Conservation (phyloP, 2,888 invertebrate species). For the Sphinx pinastri region DNA sequence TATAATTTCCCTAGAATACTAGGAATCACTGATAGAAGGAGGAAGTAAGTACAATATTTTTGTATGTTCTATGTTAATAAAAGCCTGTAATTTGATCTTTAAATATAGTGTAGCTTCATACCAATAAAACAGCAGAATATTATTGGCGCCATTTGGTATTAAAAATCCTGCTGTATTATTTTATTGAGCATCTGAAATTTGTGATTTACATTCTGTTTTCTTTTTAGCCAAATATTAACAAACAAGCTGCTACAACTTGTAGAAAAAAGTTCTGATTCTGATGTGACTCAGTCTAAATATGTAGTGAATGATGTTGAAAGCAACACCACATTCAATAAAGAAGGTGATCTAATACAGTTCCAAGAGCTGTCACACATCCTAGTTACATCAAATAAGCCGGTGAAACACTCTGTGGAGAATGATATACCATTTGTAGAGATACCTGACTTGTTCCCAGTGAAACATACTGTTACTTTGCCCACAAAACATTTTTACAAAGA, state of each 20-base stretch:
- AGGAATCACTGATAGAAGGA: constrained; percentile 89
- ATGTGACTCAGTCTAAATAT: constrained; percentile 82
- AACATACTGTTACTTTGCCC: constrained; percentile 87
- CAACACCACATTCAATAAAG: constrained; percentile 84
- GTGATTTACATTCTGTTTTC: constrained; percentile 19
- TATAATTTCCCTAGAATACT: constrained; percentile 88
- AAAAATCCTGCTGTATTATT: too few relatives aligned
- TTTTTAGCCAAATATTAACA: constrained; percentile 86
- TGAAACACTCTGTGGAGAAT: constrained; percentile 81
- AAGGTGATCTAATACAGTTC: constrained; percentile 86
- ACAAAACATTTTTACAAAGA: constrained; percentile 86
- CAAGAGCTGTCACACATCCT: constrained; percentile 86
- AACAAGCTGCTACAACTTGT: constrained; percentile 87
- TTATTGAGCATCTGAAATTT: too few relatives aligned
- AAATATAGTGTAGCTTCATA: not conserved
- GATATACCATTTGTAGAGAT: constrained; percentile 81
- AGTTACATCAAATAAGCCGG: constrained; percentile 85
- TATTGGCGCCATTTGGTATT: too few relatives aligned
- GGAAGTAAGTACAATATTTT: constrained; percentile 84
- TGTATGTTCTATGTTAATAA: too few relatives aligned
- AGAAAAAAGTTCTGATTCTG: constrained; percentile 84
- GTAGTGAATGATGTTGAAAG: constrained; percentile 84
- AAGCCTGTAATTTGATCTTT: too few relatives aligned
- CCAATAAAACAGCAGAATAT: not conserved
- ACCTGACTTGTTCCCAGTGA: constrained; percentile 90